Conservation (phyloP, 2,113 vertebrate genomes). For the Miniopterus natalensis region DNA sequence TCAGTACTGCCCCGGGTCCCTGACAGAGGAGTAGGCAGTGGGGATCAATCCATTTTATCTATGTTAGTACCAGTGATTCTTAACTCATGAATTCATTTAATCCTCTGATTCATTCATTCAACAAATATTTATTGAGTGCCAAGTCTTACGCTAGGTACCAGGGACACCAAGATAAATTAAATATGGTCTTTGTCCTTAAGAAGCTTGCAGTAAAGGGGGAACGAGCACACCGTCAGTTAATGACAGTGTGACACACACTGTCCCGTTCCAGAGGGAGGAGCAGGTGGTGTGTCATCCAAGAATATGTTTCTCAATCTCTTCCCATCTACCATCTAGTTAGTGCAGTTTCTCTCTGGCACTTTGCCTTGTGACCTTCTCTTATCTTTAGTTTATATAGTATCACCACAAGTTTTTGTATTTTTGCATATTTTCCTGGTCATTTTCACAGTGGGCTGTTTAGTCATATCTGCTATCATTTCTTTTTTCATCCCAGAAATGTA, state of each 20-base stretch:
- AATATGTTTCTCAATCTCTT: conserved; percentile 46
- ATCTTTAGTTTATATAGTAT: conserved; percentile 10
- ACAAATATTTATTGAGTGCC: neutral
- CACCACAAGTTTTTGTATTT: neutral
- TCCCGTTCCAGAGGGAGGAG: conserved; percentile 43
- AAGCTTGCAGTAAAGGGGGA: neutral
- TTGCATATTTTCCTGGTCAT: neutral
- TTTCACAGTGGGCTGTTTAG: neutral
- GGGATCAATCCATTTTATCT: neutral
- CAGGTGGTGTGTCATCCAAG: neutral
- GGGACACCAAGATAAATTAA: neutral
- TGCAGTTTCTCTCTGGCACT: neutral
- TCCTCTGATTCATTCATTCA: conserved; percentile 28
- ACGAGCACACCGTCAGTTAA: neutral
- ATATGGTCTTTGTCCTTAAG: neutral
- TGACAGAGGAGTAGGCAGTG: neutral
- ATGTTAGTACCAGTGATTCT: neutral
- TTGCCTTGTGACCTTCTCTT: conserved; percentile 42
- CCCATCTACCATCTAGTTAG: neutral
- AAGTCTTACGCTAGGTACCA: neutral
- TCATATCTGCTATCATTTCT: neutral
- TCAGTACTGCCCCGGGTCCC: neutral
- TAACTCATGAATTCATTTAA: conserved; percentile 41
- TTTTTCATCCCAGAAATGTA: neutral
- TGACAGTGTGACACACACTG: neutral